Percentiles rank a stretch among this genome's conserved stretches.
phyloP scores from a whole-genome alignment of 2,888 invertebrate species.

The Melinaea menophilus region DNA sequence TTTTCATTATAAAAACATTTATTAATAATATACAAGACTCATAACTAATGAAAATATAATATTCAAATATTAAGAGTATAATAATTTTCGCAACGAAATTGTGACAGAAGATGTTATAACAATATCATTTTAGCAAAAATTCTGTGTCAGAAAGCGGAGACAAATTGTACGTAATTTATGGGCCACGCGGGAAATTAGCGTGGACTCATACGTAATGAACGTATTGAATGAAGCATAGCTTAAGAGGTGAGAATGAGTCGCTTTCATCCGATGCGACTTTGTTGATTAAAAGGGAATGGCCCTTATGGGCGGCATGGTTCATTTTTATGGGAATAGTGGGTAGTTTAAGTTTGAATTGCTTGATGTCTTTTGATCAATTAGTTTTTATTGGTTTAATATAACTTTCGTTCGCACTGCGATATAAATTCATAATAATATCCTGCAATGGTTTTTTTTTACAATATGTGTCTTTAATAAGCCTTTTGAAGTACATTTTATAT shows the following conservation, averaged over 20 bases:
- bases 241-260: slow-evolving; percentile 25
- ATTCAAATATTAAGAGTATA: neutral
- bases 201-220: slow-evolving; percentile 36
- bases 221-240: slow-evolving; percentile 32
- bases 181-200: slow-evolving; percentile 45
- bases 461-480: no score
- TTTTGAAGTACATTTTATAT: no score
- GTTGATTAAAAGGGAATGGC: neutral
- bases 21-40: no score
- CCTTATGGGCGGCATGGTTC: neutral
- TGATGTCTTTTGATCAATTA: neutral
- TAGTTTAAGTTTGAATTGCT: neutral
- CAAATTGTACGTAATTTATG: slow-evolving; percentile 39
- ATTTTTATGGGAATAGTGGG: neutral
- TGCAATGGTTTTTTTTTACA: no score
- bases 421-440: no score
- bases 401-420: neutral
- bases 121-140: neutral
- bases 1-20: no score
- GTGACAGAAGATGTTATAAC: neutral
- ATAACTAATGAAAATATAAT: no score
- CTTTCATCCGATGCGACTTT: slow-evolving; percentile 17
- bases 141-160: slow-evolving; percentile 8
- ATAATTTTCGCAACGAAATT: neutral
- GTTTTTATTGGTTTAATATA: neutral